Base-by-base conservation (phyloP, 2,888 invertebrate genomes). In the Microctonus aethiopoides region DNA sequence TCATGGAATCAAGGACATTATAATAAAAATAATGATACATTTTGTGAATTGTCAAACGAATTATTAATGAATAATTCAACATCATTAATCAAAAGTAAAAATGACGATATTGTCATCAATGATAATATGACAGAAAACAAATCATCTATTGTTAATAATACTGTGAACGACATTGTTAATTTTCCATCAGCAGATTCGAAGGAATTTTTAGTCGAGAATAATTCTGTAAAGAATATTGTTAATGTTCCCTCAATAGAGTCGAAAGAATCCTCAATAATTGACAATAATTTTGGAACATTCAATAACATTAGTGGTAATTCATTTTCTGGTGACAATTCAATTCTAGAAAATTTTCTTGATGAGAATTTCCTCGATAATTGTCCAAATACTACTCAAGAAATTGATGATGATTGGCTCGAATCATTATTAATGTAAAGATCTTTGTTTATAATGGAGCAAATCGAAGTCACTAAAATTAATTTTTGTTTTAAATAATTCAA, bases 361-460 rank as follows among this genome's bases (percentile, higher is more conserved):
- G 74, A 76, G 10, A 68, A 73, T 65, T 63, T 74, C n/a, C 29
- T 75, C 2, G 68, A 69, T 6, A 67, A 66, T 16, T 73, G 62
- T 60, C 71, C 74, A 51, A 72, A 76, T 11, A 68, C 56, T 7
- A 63, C 73, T 11, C 67, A 70, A 34, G 66, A 68, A 68, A 70
- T 75, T 11, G 73, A 71, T 52, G 77, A 77, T 41, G 75, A 75
- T 29, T 77, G 76, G 76, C 68, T 77, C 10, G 54, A 63, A 36
- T 74, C 74, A 11, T 74, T 77, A 34, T 67, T 77, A 7, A 34
- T 67, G 24, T 72, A 63, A 60, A 51, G 7, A 36, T n/a, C 11
- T 24, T 13, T 34, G 16, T 16, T 32, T 16, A 34, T 51, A 11
- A 9, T n/a, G 36, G 16, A 36, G 1, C n/a, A 36, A 16, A 32